Evolutionary conservation across 2,888 invertebrate species (phyloP), one percentile per base, ranked within the genome.

Genomic region (Ligdia adustata): DNA sequence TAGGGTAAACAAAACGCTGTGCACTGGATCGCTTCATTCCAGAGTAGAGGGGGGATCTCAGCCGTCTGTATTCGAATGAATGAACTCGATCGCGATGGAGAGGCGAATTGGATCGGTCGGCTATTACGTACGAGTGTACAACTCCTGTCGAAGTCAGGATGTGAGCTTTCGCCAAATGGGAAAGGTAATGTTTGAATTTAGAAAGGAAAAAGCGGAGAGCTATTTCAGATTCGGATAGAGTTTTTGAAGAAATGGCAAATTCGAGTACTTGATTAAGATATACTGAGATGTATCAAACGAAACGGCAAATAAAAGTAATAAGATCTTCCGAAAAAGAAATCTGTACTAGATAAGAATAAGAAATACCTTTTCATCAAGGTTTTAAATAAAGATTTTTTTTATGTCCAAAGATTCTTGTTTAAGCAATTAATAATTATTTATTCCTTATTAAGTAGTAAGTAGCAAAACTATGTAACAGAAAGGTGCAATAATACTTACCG

Each of bases 21-120:
- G 62, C 69, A 69, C 76, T 76, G 69, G 71, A 75, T 74, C 73
- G 66, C 66, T 76, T 75, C 71, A 73, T 77, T 78, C 70, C 69
- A 62, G 62, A 60, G 62, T 55, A 62, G 66, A 64, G 67, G 63
- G 63, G 41, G 26, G 22, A 6, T 1, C 32, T 32, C 32, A 44
- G 32, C 15, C 43, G 43, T 24, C 47, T 52, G 41, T 28, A 13
- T 47, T 41, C 53, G 55, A 55, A 55, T 58, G 58, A 58, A 55
- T 80, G 79, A 76, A 79, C 71, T 71, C 76, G 72, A 79, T 80
- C 74, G 72, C 77, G 62, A 69, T 72, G 65, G 68, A 75, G 69
- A 75, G 69, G 68, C 68, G 65, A 57, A 57, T 49, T 56, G 55
- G 53, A 48, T 50, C 42, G 42, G 57, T 48, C 33, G 20, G 34